Percentiles rank a stretch among this genome's conserved stretches.
phyloP scores from a whole-genome alignment of 1,140 invertebrate genomes.

The Akabosia matsudoensis region DNA sequence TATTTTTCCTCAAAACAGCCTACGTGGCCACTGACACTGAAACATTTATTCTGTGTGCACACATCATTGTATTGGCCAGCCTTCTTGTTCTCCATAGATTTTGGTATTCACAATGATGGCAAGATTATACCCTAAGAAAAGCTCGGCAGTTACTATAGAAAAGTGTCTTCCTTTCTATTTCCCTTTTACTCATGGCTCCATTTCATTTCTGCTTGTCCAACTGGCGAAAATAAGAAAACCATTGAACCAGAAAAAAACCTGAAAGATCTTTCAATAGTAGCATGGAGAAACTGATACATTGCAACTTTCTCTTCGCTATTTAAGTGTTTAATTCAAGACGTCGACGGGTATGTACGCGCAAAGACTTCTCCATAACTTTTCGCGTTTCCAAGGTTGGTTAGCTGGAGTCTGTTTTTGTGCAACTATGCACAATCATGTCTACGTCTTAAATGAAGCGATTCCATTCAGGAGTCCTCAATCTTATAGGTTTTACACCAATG shows the following conservation, averaged over 20 bases:
- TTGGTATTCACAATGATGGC: too few relatives aligned
- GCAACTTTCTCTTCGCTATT: not conserved
- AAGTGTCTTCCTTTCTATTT: not conserved
- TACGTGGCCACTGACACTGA: too few relatives aligned
- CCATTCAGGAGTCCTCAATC: not conserved
- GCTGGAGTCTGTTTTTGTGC: not conserved
- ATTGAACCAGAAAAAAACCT: conserved; percentile 19
- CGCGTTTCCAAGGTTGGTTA: not conserved
- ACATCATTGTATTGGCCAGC: too few relatives aligned
- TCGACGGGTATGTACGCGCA: not conserved
- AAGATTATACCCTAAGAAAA: too few relatives aligned
- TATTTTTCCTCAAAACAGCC: too few relatives aligned
- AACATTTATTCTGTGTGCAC: too few relatives aligned
- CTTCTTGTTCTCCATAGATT: too few relatives aligned
- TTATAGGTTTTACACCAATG: too few relatives aligned
- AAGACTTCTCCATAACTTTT: too few relatives aligned
- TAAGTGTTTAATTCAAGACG: not conserved
- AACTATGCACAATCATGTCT: not conserved
- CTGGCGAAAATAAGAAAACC: not conserved
- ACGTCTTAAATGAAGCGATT: not conserved
- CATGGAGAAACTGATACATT: not conserved
- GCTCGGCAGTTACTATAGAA: too few relatives aligned
- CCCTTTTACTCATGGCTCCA: not conserved
- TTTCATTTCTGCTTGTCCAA: conserved; percentile 8
- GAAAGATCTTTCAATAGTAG: conserved; percentile 12